Evolutionary conservation across 2,113 vertebrate species (phyloP).

Genomic region (Leuciscus idus): DNA sequence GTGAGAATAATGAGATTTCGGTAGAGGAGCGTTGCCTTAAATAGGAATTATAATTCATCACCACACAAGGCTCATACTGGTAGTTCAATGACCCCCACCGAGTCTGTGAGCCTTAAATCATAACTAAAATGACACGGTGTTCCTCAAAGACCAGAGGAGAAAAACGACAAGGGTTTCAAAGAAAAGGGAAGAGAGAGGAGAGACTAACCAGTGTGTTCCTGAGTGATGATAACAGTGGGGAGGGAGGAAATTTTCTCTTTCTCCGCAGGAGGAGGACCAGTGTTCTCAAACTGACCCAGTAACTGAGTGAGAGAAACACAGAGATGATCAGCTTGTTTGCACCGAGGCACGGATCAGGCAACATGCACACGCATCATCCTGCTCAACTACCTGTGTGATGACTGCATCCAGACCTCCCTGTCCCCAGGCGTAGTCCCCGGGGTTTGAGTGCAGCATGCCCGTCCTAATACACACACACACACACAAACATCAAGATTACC

Average conservation of each 20-base stretch:
- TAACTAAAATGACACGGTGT: background rate
- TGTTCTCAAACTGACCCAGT: conserved; percentile 94
- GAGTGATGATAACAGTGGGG: conserved; percentile 90
- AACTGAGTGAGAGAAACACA: conserved; percentile 74
- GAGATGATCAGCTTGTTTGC: background rate
- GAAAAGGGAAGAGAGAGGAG: background rate
- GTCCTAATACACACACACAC: conserved; percentile 77
- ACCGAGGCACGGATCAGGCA: background rate
- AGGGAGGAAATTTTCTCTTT: conserved; percentile 94
- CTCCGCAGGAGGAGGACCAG: conserved; percentile 94
- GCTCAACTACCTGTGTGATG: conserved; percentile 88
- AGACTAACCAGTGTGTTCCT: conserved; percentile 92
- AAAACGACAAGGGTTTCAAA: background rate
- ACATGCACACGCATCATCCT: background rate
- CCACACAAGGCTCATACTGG: background rate
- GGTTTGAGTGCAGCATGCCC: conserved; percentile 95
- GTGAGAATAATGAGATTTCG: background rate
- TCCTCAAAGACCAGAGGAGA: background rate
- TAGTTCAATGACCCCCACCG: conserved; percentile 4
- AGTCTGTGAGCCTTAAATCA: background rate
- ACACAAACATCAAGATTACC: conserved; percentile 15
- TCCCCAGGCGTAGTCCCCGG: conserved; percentile 96
- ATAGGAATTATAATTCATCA: conserved; percentile 15
- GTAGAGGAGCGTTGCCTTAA: background rate
- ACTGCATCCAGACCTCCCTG: conserved; percentile 95